Evolutionary conservation across 1,140 invertebrate genomes (phyloP).

Genomic region (Drosophila pseudoobscura): DNA sequence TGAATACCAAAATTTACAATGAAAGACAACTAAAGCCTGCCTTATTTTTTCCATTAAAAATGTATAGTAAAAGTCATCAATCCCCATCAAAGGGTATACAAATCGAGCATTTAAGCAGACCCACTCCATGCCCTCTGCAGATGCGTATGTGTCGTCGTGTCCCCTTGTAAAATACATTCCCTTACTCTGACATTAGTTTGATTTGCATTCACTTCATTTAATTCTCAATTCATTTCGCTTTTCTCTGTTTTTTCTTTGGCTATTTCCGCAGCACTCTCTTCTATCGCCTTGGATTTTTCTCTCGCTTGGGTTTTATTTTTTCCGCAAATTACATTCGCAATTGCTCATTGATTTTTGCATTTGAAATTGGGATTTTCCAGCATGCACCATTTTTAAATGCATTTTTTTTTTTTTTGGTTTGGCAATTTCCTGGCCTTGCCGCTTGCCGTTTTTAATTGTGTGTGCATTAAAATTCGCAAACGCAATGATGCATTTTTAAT

Average conservation of each 20-base stretch:
- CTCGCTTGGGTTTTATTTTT: slow-evolving; percentile 1
- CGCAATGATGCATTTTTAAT: slow-evolving; percentile 76
- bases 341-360: slow-evolving; percentile 74
- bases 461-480: slow-evolving; percentile 71
- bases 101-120: no score
- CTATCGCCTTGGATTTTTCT: not conserved
- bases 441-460: slow-evolving; percentile 63
- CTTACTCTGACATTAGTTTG: slow-evolving; percentile 52
- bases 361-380: slow-evolving; percentile 52
- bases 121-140: no score
- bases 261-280: not conserved
- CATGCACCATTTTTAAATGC: slow-evolving; percentile 64
- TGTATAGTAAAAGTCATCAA: no score
- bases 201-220: slow-evolving; percentile 62
- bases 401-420: slow-evolving; percentile 18
- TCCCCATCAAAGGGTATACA: no score
- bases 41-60: no score
- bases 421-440: slow-evolving; percentile 77
- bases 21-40: no score
- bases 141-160: slow-evolving; percentile 46
- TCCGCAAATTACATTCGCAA: slow-evolving; percentile 69
- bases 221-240: slow-evolving; percentile 23
- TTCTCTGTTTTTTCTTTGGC: slow-evolving; percentile 28
- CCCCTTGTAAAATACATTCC: not conserved
- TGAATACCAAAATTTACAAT: no score